phyloP scores from a whole-genome alignment of 2,797 vertebrate genomes.

The Xiphophorus birchmanni region DNA sequence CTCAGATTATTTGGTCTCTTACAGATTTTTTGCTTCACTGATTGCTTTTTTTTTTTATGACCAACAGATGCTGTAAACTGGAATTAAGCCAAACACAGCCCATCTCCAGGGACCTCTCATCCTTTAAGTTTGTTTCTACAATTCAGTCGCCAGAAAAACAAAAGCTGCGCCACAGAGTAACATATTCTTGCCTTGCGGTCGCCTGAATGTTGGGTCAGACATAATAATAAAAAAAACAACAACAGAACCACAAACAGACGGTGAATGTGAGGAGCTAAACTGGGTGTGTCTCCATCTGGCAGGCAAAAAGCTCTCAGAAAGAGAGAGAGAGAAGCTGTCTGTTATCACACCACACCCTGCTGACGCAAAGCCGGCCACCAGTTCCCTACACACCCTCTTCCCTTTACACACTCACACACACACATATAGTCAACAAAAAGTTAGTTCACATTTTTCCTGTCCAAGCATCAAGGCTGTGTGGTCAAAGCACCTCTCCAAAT shows the following conservation, averaged over 20 bases:
- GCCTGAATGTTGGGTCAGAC: conserved; percentile 4
- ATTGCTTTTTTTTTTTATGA: conserved; percentile 36
- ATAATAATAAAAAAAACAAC: conserved; percentile 1
- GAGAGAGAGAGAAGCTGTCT: conserved; percentile 49
- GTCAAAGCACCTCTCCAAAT: conserved; percentile 36
- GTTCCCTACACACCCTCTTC: conserved; percentile 69
- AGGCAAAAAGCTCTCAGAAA: conserved; percentile 37
- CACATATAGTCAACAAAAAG: conserved; percentile 20
- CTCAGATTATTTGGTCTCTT: neutral
- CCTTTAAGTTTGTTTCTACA: neutral
- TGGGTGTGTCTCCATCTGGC: conserved; percentile 76
- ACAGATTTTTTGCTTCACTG: conserved; percentile 24
- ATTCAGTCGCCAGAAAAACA: neutral
- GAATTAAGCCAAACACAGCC: conserved; percentile 26
- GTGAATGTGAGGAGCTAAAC: conserved; percentile 36
- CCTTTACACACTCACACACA: conserved; percentile 29
- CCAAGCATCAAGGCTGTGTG: conserved; percentile 24
- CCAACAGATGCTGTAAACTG: conserved; percentile 54
- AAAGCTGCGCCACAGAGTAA: neutral
- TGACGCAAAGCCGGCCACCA: conserved; percentile 71
- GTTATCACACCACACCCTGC: conserved; percentile 83
- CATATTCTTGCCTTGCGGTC: neutral
- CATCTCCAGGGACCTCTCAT: neutral
- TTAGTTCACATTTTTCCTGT: neutral
- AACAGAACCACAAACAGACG: neutral